Evolutionary conservation across 2,113 vertebrate species (phyloP), one percentile per base, ranked within the genome.

Genomic region (Petrocephalus microphthalmus): DNA sequence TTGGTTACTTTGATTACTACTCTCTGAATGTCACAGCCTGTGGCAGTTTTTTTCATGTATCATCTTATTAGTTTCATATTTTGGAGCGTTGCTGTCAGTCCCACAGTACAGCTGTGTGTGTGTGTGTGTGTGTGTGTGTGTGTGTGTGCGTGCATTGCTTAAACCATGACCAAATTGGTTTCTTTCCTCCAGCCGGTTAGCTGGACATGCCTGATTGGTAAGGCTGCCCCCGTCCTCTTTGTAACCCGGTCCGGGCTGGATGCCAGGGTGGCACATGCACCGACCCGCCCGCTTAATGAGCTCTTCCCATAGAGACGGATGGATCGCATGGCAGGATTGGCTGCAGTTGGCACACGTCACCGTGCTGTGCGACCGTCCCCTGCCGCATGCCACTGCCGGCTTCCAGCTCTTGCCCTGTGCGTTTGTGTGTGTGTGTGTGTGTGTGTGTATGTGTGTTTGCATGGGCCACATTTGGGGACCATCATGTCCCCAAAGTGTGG

Each of bases 1-100:
- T 60, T 60, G 22, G 22, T 60, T 6, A 60, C 1, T 7, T 60
- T 0, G 25, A 29, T 29, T 67, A 11, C 60, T 67, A 2, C 60
- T 67, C 60, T 20, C 2, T 67, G 37, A 20, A 45, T 82, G 37
- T 84, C 82, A 51, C 11, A 17, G 49, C n/a, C 6, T 84, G 45
- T 10, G 19, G 10, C 49, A 51, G 82, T n/a, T 51, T 52, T 20
- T 25, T 84, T 52, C 49, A 52, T 86, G 84, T 10, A n/a, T 22
- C n/a, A n/a, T 84, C 22, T 83, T 56, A 52, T 37, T 17, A 56
- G 49, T 86, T 86, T 57, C 25, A 56, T 86, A 25, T 74, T 87
- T 51, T 19, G 6, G 29, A 87, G 42, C 57, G 22, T 15, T 49
- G 37, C 22, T 87, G 42, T 67, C 56, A 67, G 37, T 51, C 45